These are phyloP conservation scores for Uloborus plumipes DNA, from an alignment of 2,888 invertebrate species.

Conservation along the genomic window DNA sequence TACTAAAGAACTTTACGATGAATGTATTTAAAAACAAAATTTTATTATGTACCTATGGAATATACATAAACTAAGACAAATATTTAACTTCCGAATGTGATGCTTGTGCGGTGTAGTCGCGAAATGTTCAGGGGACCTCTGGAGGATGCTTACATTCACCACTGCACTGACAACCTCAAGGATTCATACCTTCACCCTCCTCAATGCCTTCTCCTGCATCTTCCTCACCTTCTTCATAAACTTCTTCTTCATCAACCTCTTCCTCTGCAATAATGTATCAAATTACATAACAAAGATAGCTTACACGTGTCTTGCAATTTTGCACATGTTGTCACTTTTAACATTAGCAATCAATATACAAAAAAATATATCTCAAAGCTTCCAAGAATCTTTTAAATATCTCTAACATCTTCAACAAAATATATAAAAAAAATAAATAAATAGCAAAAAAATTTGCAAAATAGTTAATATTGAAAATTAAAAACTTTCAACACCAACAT, in stretches of 20 bases:
- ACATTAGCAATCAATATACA: too few species aligned
- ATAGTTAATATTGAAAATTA: too few species aligned
- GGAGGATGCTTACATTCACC: slow-evolving; percentile 50
- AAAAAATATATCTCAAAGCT: too few species aligned
- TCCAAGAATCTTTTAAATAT: too few species aligned
- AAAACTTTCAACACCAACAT: too few species aligned
- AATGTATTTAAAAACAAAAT: slow-evolving; percentile 59
- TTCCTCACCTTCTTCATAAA: slow-evolving; percentile 67
- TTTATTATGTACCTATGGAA: slow-evolving; percentile 64
- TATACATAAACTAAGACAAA: slow-evolving; percentile 63
- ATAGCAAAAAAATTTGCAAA: too few species aligned
- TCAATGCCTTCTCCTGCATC: slow-evolving; percentile 66
- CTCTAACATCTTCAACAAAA: too few species aligned
- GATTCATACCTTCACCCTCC: slow-evolving; percentile 63
- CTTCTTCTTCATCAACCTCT: slow-evolving; percentile 67
- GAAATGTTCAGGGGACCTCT: slow-evolving; percentile 24
- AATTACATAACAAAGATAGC: neutral
- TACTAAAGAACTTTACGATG: slow-evolving; percentile 23
- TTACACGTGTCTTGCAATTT: neutral
- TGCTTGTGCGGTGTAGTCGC: slow-evolving; percentile 55
- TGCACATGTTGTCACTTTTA: neutral
- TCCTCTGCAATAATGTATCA: slow-evolving; percentile 52
- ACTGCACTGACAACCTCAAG: slow-evolving; percentile 52
- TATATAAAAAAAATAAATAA: too few species aligned
- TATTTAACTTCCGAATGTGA: slow-evolving; percentile 58